These are phyloP conservation scores for Cassiopea xamachana DNA, from an alignment of 30 jellyfish, hydroid and myxozoan species.

Conservation along the genomic window DNA sequence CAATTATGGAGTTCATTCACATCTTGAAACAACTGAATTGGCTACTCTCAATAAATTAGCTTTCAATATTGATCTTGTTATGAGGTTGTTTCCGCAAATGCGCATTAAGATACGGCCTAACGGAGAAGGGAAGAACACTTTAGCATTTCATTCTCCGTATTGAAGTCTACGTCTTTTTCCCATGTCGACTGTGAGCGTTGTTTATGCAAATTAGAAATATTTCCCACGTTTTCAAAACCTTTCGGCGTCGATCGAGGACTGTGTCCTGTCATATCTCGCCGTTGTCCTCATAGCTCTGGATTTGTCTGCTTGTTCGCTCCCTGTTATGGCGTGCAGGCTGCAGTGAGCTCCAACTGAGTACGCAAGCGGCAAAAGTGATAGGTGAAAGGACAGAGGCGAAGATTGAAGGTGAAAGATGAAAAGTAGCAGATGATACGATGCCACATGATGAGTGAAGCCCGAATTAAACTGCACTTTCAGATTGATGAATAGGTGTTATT, in stretches of 20 bases:
- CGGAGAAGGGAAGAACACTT: too few relatives aligned
- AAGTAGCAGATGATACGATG: conserved; percentile 45
- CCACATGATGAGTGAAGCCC: conserved; percentile 51
- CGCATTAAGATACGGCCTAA: not conserved
- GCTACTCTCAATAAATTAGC: not conserved
- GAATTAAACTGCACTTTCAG: conserved; percentile 19
- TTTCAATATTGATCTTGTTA: not conserved
- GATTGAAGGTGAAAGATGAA: conserved; percentile 68
- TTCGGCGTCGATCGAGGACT: conserved; percentile 40
- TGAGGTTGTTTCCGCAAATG: not conserved
- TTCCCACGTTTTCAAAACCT: conserved; percentile 51
- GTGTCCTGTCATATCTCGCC: conserved; percentile 43
- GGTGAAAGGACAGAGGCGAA: conserved; percentile 80
- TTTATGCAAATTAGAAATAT: not conserved
- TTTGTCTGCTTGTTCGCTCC: conserved; percentile 24
- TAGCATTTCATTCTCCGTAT: too few relatives aligned
- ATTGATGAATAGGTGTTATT: conserved; percentile 47
- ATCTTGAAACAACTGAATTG: not conserved
- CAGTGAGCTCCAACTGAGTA: conserved; percentile 72
- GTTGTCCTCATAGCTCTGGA: conserved; percentile 42
- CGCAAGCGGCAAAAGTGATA: conserved; percentile 58
- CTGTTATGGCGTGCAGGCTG: conserved; percentile 62
- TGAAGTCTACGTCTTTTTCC: not conserved
- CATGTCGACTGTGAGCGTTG: not conserved
- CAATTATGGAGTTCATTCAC: not conserved